A percentile compares a stretch with the other conserved stretches of the same genome.
Evolutionary conservation across 2,113 vertebrate species (phyloP).

Genomic region (Leptodactylus fuscus): DNA sequence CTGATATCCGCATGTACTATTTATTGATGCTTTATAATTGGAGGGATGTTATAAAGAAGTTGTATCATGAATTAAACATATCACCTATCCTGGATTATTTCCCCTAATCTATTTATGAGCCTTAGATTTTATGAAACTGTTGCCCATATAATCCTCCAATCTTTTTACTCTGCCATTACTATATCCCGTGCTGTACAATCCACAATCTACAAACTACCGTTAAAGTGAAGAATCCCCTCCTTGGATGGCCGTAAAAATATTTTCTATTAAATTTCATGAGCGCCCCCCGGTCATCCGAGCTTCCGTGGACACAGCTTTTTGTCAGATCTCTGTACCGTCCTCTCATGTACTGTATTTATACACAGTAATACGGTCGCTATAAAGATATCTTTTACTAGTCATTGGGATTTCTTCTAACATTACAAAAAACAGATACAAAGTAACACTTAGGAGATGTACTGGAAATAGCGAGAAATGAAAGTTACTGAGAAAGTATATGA

Average conservation of each 20-base stretch:
- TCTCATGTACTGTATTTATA: background rate
- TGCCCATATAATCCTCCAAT: background rate
- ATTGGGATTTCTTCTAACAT: background rate
- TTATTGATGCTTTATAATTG: too few species aligned
- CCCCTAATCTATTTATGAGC: too few species aligned
- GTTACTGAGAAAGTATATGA: too few species aligned
- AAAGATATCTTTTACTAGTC: background rate
- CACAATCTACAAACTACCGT: background rate
- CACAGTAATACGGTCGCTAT: background rate
- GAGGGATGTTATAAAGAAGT: too few species aligned
- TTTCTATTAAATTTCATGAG: background rate
- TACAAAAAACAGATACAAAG: background rate
- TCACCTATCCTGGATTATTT: too few species aligned
- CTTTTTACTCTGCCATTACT: background rate
- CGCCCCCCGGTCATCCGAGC: background rate
- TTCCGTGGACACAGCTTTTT: background rate
- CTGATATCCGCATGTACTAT: too few species aligned
- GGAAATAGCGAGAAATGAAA: too few species aligned
- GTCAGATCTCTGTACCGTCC: background rate
- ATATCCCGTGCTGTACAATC: background rate
- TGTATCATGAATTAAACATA: too few species aligned
- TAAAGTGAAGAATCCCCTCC: background rate
- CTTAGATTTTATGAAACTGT: background rate
- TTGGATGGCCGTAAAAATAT: background rate
- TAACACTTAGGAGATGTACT: background rate